Conservation (phyloP, 2,113 vertebrate species). For the Ciconia stormi region DNA sequence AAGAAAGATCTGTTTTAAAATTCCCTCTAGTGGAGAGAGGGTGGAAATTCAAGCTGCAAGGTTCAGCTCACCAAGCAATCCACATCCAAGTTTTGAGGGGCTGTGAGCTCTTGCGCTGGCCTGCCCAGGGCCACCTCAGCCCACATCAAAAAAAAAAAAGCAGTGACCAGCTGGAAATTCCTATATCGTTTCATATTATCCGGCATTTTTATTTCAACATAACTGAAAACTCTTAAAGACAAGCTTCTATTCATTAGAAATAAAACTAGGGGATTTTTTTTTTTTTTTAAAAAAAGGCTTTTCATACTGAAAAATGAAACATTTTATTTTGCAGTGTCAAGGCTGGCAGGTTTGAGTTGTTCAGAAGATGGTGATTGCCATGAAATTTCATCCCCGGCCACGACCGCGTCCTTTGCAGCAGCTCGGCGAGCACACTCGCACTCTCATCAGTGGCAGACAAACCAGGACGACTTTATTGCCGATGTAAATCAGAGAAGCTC, state of each 20-base stretch:
- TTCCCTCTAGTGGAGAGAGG: neutral
- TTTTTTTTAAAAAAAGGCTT: neutral
- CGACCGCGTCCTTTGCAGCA: neutral
- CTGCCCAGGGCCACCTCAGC: too few relatives aligned
- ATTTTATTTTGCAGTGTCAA: neutral
- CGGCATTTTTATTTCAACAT: neutral
- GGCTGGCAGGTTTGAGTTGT: neutral
- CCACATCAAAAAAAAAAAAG: fast-evolving
- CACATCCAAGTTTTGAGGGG: too few relatives aligned
- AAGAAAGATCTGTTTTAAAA: neutral
- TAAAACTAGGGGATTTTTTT: neutral
- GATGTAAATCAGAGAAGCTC: constrained; percentile 39
- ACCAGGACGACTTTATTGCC: neutral
- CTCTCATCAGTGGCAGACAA: neutral
- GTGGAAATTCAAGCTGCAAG: neutral
- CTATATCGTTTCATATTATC: fast-evolving
- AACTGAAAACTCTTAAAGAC: neutral
- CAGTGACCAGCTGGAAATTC: neutral
- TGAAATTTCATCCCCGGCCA: neutral
- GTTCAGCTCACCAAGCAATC: fast-evolving
- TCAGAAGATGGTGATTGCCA: neutral
- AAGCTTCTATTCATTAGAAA: neutral
- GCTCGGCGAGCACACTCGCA: fast-evolving
- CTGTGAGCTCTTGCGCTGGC: fast-evolving
- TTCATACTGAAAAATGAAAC: neutral